phyloP scores from a whole-genome alignment of 2,797 vertebrate species.

The Pitangus sulphuratus region DNA sequence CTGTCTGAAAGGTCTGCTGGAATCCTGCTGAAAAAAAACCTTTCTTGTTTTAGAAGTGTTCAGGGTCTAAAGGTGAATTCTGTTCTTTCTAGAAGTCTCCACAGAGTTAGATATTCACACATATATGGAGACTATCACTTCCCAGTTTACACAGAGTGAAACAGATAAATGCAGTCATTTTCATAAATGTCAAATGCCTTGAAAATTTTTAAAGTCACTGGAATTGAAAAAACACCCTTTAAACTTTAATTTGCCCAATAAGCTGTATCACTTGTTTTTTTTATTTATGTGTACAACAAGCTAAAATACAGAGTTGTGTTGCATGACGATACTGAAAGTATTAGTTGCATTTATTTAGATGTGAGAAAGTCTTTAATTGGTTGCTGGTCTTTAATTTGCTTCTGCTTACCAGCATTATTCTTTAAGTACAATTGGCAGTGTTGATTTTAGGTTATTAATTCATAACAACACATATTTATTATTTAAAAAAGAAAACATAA shows the following conservation, averaged over 20 bases:
- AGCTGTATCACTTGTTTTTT: not conserved
- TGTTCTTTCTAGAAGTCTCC: not conserved
- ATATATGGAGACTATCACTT: not conserved
- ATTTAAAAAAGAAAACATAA: not conserved
- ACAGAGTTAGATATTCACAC: not conserved
- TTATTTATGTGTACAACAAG: not conserved
- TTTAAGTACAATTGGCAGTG: not conserved
- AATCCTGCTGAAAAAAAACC: not conserved
- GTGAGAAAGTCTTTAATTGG: not conserved
- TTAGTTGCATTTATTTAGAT: not conserved
- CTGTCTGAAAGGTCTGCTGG: not conserved
- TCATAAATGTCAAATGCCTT: not conserved
- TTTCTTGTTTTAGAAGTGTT: not conserved
- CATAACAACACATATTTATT: not conserved
- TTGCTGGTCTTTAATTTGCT: not conserved
- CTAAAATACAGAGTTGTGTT: not conserved
- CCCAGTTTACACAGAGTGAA: not conserved
- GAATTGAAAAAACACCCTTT: not conserved
- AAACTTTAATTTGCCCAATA: not conserved
- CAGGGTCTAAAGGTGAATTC: not conserved
- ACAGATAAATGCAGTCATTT: not conserved
- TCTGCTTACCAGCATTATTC: not conserved
- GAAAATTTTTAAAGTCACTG: not conserved
- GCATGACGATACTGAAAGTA: not conserved
- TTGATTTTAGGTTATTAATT: slow-evolving; percentile 3